Conservation (phyloP, 2,113 vertebrate genomes). For the human region GRCh38 chr18:77342001-77342500, state of each 20-base stretch:
- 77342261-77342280: too few relatives aligned
- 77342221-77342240: neutral
- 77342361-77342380: neutral
- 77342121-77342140: neutral
- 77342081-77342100: too few relatives aligned
- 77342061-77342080: too few relatives aligned
- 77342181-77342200: too few relatives aligned
- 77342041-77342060: too few relatives aligned
- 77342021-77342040: too few relatives aligned
- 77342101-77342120: too few relatives aligned
- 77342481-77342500: neutral
- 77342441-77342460: neutral
- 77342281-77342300: too few relatives aligned
- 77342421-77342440: neutral
- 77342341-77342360: too few relatives aligned
- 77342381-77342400: neutral
- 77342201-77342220: neutral
- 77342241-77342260: neutral
- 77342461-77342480: neutral
- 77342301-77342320: neutral
- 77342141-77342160: rapidly evolving
- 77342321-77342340: neutral
- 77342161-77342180: too few relatives aligned
- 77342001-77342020: too few relatives aligned
- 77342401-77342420: neutral